Percentiles rank a stretch among this genome's conserved stretches.
phyloP scores from a whole-genome alignment of 2,888 invertebrate genomes.

The Ochropleura plecta region DNA sequence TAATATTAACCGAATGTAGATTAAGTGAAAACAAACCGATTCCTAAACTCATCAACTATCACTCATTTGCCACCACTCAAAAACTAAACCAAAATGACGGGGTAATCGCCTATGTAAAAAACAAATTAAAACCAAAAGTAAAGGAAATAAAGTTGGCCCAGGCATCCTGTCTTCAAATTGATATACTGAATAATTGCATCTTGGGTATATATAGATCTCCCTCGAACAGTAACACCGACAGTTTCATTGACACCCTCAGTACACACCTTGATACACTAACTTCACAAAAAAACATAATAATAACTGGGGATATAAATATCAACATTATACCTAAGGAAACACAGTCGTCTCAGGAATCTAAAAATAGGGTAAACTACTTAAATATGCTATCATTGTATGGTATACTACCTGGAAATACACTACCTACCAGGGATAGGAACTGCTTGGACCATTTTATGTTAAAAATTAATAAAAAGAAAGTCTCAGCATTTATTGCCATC shows the following conservation, averaged over 20 bases:
- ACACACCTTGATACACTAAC: neutral
- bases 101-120: neutral
- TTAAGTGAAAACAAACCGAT: neutral
- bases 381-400: constrained; percentile 25
- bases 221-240: neutral
- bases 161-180: neutral
- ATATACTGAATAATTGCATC: neutral
- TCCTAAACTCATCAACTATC: neutral
- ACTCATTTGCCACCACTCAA: neutral
- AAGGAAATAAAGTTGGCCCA: neutral
- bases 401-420: constrained; percentile 28
- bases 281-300: neutral
- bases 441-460: constrained; percentile 37
- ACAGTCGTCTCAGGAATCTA: constrained; percentile 13
- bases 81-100: constrained; percentile 5
- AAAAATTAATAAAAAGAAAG: constrained; percentile 14
- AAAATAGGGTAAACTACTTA: constrained; percentile 29
- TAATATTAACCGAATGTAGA: neutral
- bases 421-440: constrained; percentile 20
- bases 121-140: neutral
- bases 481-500: constrained; percentile 18
- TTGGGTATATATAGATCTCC: neutral
- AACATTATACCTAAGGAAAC: constrained; percentile 1
- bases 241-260: neutral
- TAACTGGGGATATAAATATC: constrained; percentile 3